Conservation (phyloP, 2,113 vertebrate species). For the Ceuthmochares aereus region DNA sequence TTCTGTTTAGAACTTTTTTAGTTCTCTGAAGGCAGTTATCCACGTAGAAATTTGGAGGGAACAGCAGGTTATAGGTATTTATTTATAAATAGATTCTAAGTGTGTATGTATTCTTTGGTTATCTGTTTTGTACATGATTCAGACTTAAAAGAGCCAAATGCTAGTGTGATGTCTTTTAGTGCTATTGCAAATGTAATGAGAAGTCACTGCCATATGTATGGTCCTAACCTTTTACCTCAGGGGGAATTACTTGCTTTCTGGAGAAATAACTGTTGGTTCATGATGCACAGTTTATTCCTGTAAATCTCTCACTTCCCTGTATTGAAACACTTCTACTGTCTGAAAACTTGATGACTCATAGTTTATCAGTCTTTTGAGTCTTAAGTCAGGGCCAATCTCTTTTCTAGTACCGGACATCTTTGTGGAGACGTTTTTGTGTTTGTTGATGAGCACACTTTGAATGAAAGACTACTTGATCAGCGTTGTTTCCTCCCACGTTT, state of each 20-base stretch:
- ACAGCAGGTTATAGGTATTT: neutral
- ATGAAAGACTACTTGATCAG: neutral
- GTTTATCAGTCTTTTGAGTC: constrained; percentile 36
- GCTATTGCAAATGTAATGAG: neutral
- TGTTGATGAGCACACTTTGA: neutral
- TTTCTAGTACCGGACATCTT: neutral
- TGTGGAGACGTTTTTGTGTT: neutral
- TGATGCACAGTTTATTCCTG: neutral
- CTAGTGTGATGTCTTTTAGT: neutral
- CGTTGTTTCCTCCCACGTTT: fast-evolving
- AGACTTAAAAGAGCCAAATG: neutral
- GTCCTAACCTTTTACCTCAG: neutral
- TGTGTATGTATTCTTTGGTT: neutral
- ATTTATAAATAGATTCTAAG: neutral
- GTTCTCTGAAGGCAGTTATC: neutral
- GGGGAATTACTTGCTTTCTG: neutral
- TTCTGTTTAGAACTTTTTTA: neutral
- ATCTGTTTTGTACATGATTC: neutral
- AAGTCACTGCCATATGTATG: neutral
- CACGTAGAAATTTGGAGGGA: neutral
- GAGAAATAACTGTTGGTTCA: neutral
- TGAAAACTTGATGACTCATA: constrained; percentile 60
- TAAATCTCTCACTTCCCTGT: neutral
- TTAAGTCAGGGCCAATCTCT: neutral
- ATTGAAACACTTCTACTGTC: neutral